Evolutionary conservation across 2,797 vertebrate species (phyloP).

Genomic region (Gallinago stenura): DNA sequence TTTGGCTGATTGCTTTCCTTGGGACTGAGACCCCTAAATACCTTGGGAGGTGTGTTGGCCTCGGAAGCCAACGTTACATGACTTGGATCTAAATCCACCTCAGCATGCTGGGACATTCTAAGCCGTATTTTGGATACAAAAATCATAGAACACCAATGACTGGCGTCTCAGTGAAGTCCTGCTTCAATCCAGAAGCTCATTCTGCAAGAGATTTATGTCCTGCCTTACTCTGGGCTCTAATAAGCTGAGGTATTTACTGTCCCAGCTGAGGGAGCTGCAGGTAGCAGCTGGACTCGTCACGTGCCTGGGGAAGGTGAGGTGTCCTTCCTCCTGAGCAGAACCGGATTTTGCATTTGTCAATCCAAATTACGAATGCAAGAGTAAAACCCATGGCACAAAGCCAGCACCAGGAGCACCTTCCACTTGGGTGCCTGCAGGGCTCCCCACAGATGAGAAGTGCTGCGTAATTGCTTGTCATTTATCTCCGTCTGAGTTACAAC

Average conservation of each 20-base stretch:
- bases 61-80: neutral
- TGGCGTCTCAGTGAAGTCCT: neutral
- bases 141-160: neutral
- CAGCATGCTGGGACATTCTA: neutral
- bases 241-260: neutral
- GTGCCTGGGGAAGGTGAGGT: accelerated
- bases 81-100: neutral
- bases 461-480: neutral
- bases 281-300: neutral
- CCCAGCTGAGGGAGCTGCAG: neutral
- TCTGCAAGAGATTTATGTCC: neutral
- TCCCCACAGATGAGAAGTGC: neutral
- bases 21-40: neutral
- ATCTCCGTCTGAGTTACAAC: neutral
- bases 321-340: neutral
- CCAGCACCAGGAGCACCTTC: neutral
- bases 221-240: neutral
- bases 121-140: neutral
- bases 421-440: neutral
- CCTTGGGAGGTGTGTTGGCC: neutral
- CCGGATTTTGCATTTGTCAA: neutral
- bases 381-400: neutral
- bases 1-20: neutral
- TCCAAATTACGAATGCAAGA: neutral
- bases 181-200: neutral